A percentile compares a stretch with the other conserved stretches of the same genome.
These are phyloP conservation scores for Ophiodon elongatus DNA, from an alignment of 2,113 vertebrate genomes.

Conservation along the genomic window DNA sequence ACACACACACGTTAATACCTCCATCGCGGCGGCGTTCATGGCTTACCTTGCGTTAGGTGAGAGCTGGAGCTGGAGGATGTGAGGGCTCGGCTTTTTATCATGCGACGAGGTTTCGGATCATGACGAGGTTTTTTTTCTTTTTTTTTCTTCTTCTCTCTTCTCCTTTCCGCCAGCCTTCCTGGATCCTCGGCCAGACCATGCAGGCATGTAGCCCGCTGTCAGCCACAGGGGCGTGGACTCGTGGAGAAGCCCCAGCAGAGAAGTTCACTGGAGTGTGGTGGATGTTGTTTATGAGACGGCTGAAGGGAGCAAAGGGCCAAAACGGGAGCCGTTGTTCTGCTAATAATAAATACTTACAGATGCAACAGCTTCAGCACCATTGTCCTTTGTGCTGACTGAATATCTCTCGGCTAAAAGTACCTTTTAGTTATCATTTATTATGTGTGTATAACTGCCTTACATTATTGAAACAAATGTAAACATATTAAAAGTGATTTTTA, in stretches of 20 bases:
- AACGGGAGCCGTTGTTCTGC: background rate
- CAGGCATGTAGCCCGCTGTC: constrained; percentile 31
- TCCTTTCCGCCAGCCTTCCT: constrained; percentile 41
- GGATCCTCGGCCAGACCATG: constrained; percentile 35
- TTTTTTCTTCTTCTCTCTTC: background rate
- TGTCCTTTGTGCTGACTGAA: no score
- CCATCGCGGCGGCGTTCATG: background rate
- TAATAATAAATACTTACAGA: background rate
- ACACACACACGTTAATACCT: fast-evolving
- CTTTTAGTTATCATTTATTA: background rate
- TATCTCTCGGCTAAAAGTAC: background rate
- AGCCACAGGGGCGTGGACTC: constrained; percentile 64
- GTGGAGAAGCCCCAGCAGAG: constrained; percentile 4
- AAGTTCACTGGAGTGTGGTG: constrained; percentile 6
- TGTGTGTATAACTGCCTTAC: no score
- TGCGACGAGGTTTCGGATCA: constrained; percentile 21
- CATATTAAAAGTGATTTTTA: no score
- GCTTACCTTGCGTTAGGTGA: constrained; percentile 46
- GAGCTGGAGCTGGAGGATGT: constrained; percentile 13
- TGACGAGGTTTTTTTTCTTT: constrained; percentile 27
- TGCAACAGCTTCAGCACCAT: background rate
- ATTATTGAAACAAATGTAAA: no score
- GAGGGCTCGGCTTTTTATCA: constrained; percentile 16
- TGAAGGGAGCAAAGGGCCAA: background rate
- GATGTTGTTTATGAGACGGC: constrained; percentile 66